Base-by-base conservation (phyloP, 2,888 invertebrate species). In the Chrysomela aeneicollis region DNA sequence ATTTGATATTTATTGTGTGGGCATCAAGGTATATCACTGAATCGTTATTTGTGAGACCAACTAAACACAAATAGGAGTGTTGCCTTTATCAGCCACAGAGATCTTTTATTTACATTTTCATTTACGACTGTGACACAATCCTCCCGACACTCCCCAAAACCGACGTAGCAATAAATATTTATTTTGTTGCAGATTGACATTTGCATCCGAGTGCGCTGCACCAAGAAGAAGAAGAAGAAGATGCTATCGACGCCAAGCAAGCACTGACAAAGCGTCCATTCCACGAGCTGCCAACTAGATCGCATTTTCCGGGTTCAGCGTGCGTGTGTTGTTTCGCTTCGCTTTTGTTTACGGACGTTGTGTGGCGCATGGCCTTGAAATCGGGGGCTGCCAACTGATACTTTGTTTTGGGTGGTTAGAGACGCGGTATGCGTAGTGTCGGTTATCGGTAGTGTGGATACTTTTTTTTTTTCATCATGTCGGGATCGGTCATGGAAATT, bases 181-280 rank as follows among this genome's bases (percentile, higher is more conserved):
- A 68, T 71, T 70, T 68, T 67, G 69, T 74, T 74, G 15, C 73
- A 74, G 74, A 66, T 70, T 67, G 65, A 62, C 67, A 64, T 53
- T 64, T 63, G 53, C 50, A 63, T 58, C 26, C 26, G 6, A n/a
- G n/a, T n/a, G n/a, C n/a, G n/a, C n/a, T n/a, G n/a, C n/a, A n/a
- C n/a, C n/a, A n/a, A n/a, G n/a, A n/a, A n/a, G n/a, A n/a, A n/a
- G n/a, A n/a, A n/a, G 72, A 71, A 66, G 32, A 61, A 60, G 70
- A 71, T 72, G 60, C 53, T 71, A 71, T 70, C 72, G 54, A 19
- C 46, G 35, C 47, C 54, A 66, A 66, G 57, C 62, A 61, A 69
- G 67, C 26, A 32, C 12, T 52, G n/a, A n/a, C n/a, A n/a, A n/a
- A n/a, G n/a, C n/a, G n/a, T n/a, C n/a, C n/a, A n/a, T n/a, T n/a